phyloP scores from a whole-genome alignment of 2,113 vertebrate species.

The Chunga burmeisteri region DNA sequence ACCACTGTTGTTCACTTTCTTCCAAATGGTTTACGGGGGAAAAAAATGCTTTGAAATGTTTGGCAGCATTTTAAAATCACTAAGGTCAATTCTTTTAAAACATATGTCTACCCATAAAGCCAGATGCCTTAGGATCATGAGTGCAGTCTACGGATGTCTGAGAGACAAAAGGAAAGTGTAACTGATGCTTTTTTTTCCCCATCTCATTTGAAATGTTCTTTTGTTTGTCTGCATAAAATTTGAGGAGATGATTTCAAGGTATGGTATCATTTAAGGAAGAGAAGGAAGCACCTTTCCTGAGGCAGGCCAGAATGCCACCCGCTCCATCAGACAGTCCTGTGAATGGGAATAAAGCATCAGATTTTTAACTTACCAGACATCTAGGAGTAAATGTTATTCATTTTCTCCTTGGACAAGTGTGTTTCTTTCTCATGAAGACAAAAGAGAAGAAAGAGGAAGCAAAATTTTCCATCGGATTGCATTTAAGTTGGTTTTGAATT shows the following conservation, averaged over 20 bases:
- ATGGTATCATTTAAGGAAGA: background rate
- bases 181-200: background rate
- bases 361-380: background rate
- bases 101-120: background rate
- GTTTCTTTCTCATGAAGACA: background rate
- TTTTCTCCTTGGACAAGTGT: background rate
- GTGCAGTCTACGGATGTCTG: background rate
- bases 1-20: background rate
- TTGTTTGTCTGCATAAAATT: background rate
- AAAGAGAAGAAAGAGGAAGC: background rate
- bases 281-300: background rate
- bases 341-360: background rate
- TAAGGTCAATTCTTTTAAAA: background rate
- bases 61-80: background rate
- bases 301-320: background rate
- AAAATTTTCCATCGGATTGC: background rate
- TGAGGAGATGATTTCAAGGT: background rate
- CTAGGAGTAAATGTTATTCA: background rate
- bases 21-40: background rate
- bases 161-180: background rate
- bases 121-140: background rate
- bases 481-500: background rate
- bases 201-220: background rate
- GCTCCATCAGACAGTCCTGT: background rate
- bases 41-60: background rate